Conservation (phyloP, 2,888 invertebrate species). For the Agonopterix alstromeriana region DNA sequence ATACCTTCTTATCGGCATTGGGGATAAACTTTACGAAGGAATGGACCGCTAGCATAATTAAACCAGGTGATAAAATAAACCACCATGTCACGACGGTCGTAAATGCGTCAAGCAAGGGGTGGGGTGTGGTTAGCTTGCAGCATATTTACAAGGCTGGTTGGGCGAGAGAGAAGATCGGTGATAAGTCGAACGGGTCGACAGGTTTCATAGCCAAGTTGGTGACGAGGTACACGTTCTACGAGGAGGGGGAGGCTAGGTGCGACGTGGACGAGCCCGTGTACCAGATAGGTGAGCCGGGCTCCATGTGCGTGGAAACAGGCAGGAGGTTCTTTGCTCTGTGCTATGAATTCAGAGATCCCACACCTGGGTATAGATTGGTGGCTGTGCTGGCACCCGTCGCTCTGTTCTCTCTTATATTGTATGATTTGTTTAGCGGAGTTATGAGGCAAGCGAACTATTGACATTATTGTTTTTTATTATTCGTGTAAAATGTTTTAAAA, state of each 20-base stretch:
- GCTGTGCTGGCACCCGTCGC: conserved; percentile 57
- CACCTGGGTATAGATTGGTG: conserved; percentile 52
- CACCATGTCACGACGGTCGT: neutral
- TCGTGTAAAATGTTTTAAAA: neutral
- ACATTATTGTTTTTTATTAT: conserved; percentile 1
- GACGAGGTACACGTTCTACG: conserved; percentile 44
- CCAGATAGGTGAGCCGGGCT: conserved; percentile 40
- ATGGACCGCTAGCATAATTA: neutral
- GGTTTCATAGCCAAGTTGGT: conserved; percentile 45
- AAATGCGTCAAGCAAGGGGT: conserved; percentile 6
- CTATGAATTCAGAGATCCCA: conserved; percentile 52
- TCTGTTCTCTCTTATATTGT: conserved; percentile 57
- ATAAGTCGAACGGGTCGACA: conserved; percentile 37
- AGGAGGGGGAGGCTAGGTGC: conserved; percentile 39
- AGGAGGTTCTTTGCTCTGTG: conserved; percentile 45
- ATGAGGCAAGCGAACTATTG: conserved; percentile 50
- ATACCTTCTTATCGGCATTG: conserved; percentile 23
- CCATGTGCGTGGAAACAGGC: conserved; percentile 44
- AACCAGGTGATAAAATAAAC: neutral
- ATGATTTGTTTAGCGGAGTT: conserved; percentile 63
- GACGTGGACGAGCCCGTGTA: conserved; percentile 49
- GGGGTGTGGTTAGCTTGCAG: conserved; percentile 38
- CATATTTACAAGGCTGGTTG: conserved; percentile 35
- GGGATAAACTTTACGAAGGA: conserved; percentile 23
- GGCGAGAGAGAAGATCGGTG: conserved; percentile 23